These are phyloP conservation scores for Kradibia gibbosae DNA, from an alignment of 1,140 invertebrate genomes.

Conservation along the genomic window DNA sequence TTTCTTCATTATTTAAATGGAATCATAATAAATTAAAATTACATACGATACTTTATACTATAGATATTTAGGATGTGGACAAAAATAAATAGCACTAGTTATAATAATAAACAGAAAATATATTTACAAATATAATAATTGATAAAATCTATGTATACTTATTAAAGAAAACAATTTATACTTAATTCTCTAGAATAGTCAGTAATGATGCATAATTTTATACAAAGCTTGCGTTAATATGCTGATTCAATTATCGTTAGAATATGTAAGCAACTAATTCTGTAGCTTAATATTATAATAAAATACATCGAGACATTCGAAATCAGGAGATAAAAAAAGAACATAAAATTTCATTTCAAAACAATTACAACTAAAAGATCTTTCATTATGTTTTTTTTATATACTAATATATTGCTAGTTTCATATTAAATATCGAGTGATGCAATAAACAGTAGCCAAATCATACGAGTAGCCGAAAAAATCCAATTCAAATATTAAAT, in stretches of 20 bases:
- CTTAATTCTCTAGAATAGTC: conserved; percentile 1
- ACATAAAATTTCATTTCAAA: neutral
- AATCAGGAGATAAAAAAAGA: conserved; percentile 25
- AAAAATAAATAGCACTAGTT: neutral
- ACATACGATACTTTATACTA: conserved; percentile 4
- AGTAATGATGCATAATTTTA: conserved; percentile 58
- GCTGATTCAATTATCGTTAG: conserved; percentile 43
- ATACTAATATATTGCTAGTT: neutral
- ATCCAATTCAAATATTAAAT: too few relatives aligned
- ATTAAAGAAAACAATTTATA: conserved; percentile 18
- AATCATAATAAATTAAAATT: neutral
- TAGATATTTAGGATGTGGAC: neutral
- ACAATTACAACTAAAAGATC: neutral
- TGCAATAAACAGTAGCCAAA: too few relatives aligned
- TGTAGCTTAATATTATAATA: conserved; percentile 35
- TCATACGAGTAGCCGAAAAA: too few relatives aligned
- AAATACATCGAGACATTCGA: neutral
- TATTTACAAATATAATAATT: conserved; percentile 27
- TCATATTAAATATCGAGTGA: too few relatives aligned
- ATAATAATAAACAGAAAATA: conserved; percentile 14
- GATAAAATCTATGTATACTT: neutral
- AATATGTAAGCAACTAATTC: conserved; percentile 45
- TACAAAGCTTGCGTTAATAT: conserved; percentile 52
- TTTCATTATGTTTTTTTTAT: conserved; percentile 13
- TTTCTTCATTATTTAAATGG: too few relatives aligned